Base-by-base conservation (phyloP, 2,797 vertebrate species). In the Antrozous pallidus region DNA sequence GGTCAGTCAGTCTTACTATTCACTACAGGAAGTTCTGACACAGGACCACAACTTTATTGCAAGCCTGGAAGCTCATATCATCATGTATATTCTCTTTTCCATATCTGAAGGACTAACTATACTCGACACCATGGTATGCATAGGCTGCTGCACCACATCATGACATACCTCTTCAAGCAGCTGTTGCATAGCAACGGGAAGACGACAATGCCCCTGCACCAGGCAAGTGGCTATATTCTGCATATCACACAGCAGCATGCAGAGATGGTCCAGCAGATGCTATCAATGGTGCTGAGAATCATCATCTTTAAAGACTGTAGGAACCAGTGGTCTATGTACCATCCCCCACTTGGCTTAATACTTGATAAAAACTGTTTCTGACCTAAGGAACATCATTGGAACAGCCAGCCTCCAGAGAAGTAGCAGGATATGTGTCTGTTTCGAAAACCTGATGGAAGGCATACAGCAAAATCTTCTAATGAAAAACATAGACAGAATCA, bases 231-330 rank as follows among this genome's bases (percentile, higher is more conserved):
- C 87, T 98, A 99, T 36, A 99, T 99, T 98, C 98, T 99, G 90
- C 99, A 99, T 98, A 99, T 99, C 95, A 99, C 99, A 99, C 99
- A 99, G 98, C 99, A 99, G 98, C 99, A 99, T 96, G 99, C 99
- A 0, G 99, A 99, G 98, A 99, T 99, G 99, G 99, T 99, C 97
- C 99, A 99, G 95, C 99, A 99, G 99, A 99, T 99, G 99, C 98
- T 99, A 94, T 99, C 99, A 9, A 99, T 99, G 0, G 99, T 99
- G 96, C 96, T 99, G 96, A 99, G 99, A 94, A 99, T 99, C 97
- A 99, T 99, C 97, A 99, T 99, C 98, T 99, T 99, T 38, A 99
- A 99, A 98, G 99, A 99, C 98, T 99, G 99, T 96, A 98, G 99
- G 97, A 99, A 99, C 98, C 99, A 99, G 98, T 99, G 99, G 99